Conservation (phyloP, 2,797 vertebrate species). For the Fistularia tabacaria region DNA sequence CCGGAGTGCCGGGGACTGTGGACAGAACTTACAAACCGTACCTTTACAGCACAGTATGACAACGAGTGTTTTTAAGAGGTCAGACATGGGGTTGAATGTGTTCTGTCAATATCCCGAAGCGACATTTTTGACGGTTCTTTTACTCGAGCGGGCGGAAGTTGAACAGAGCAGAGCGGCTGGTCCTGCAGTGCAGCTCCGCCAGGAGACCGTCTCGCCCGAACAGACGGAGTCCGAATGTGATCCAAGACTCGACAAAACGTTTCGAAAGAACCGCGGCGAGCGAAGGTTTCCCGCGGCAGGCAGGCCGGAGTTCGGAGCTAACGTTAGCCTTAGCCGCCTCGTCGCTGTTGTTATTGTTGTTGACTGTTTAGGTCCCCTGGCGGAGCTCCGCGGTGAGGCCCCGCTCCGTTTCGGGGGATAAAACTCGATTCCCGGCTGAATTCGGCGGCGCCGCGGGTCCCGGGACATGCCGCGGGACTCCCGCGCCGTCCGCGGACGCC, state of each 20-base stretch:
- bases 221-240: too few species aligned
- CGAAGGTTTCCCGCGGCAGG: not conserved
- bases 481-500: too few species aligned
- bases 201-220: conserved; percentile 42
- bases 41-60: too few species aligned
- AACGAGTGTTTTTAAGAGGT: too few species aligned
- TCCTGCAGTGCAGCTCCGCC: conserved; percentile 70
- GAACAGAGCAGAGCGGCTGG: conserved; percentile 23
- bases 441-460: not conserved
- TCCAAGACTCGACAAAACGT: too few species aligned
- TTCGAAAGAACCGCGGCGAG: not conserved
- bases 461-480: too few species aligned
- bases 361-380: conserved; percentile 72
- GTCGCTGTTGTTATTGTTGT: conserved; percentile 45
- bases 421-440: conserved; percentile 44
- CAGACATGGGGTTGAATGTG: not conserved
- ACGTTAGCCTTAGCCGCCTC: conserved; percentile 3
- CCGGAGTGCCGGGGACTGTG: too few species aligned
- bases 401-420: conserved; percentile 55
- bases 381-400: conserved; percentile 81
- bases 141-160: not conserved
- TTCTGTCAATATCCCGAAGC: not conserved
- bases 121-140: not conserved
- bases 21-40: too few species aligned
- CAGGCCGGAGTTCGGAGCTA: not conserved